phyloP scores from a whole-genome alignment of 2,113 vertebrate species.

The Erythrocercus mccallii region DNA sequence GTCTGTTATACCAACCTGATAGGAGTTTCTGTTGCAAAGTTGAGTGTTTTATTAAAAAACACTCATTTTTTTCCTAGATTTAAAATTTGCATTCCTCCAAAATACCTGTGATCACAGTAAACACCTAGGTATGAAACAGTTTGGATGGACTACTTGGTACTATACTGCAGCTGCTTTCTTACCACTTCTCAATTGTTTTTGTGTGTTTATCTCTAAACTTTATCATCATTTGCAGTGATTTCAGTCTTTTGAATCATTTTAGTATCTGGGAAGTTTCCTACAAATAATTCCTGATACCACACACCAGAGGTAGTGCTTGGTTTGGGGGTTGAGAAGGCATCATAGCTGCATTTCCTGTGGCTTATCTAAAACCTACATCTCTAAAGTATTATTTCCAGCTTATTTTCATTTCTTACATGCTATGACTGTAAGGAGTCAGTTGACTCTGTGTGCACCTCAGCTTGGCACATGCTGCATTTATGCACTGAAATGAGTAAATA shows the following conservation, averaged over 20 bases:
- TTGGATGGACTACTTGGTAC: not conserved
- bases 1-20: not conserved
- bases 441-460: not conserved
- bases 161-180: not conserved
- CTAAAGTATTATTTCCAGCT: not conserved
- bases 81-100: not conserved
- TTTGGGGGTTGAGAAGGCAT: not conserved
- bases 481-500: not conserved
- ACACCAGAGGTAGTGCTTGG: not conserved
- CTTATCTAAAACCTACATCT: not conserved
- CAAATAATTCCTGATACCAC: not conserved
- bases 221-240: not conserved
- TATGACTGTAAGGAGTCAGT: not conserved
- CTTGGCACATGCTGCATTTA: not conserved
- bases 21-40: not conserved
- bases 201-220: not conserved
- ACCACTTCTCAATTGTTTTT: not conserved
- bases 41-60: not conserved
- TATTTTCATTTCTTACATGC: not conserved
- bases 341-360: not conserved
- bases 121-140: not conserved
- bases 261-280: not conserved
- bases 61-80: not conserved
- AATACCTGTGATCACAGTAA: not conserved
- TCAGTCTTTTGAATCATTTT: not conserved